Evolutionary conservation across 2,113 vertebrate species (phyloP), one percentile per base, ranked within the genome.

Genomic region (Ochotona princeps): DNA sequence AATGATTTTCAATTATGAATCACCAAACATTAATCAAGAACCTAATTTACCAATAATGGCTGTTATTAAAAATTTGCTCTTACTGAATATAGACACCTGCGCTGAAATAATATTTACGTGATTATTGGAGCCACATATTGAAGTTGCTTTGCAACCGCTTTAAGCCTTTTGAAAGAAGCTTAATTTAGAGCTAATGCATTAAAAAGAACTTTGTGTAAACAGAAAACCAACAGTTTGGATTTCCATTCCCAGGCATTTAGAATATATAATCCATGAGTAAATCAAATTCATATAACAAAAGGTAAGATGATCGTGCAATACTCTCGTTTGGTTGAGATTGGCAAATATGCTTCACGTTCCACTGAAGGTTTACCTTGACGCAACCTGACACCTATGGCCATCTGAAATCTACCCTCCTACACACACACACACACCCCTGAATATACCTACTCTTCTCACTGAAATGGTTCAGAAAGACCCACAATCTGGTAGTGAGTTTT

Each of bases 71-170:
- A 84, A 70, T 95, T 94, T 97, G 95, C 86, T 86, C 95, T 95
- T 91, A 82, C 61, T 96, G 97, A 97, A 97, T 95, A 82, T 83
- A 94, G 95, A 95, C 95, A 97, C 96, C 96, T 97, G 96, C 72
- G 74, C 75, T 95, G 93, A 97, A 97, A 96, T 87, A 85, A 61
- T 63, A 84, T 79, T 81, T 92, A 63, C 76, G 76, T 87, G 70
- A 23, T 38, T 66, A 76, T 1, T 81, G 25, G 6, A 74, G 73
- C 61, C 95, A 85, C 96, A 91, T 95, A 95, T 44, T 44, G 38
- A 92, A 21, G 93, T 95, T 65, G 95, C 83, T 74, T 73, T 93
- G 89, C 82, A 23, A 63, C 63, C 35, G n/a, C 87, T 91, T 57
- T 1, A 91, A 0, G 69, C 84, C 72, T 83, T 88, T 97, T 51